Conservation (phyloP, 1,140 invertebrate genomes). For the Tetramorium alpestre region DNA sequence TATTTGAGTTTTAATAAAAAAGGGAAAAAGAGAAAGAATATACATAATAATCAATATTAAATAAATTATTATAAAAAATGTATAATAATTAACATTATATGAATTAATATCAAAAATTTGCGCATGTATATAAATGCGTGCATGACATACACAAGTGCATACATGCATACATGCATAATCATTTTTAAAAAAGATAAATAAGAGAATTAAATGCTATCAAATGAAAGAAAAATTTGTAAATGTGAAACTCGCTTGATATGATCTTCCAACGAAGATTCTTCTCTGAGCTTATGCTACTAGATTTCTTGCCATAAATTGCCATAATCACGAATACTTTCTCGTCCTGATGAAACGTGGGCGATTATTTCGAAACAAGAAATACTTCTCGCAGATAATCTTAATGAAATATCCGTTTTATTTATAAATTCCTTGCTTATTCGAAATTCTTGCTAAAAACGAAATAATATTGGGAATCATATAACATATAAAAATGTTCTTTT, state of each 20-base stretch:
- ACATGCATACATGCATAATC: background rate
- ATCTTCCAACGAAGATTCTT: background rate
- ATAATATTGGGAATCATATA: background rate
- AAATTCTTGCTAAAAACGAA: background rate
- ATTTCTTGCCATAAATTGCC: slow-evolving; percentile 15
- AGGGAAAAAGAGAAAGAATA: background rate
- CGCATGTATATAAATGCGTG: background rate
- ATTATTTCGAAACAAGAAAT: slow-evolving; percentile 36
- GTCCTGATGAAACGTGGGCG: slow-evolving; percentile 13
- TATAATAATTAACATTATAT: too few species aligned
- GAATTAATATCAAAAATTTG: background rate
- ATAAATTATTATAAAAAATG: background rate
- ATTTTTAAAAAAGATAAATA: background rate
- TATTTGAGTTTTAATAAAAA: background rate
- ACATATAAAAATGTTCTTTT: background rate
- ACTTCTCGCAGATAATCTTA: background rate
- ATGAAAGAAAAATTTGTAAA: background rate
- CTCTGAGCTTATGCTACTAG: background rate
- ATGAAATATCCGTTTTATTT: background rate
- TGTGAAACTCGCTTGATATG: background rate
- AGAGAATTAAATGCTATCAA: background rate
- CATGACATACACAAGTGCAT: background rate
- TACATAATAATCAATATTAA: background rate
- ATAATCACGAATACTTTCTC: slow-evolving; percentile 38
- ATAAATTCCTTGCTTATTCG: background rate